Conservation (phyloP, 2,113 vertebrate species). For the Bostrychus sinensis region DNA sequence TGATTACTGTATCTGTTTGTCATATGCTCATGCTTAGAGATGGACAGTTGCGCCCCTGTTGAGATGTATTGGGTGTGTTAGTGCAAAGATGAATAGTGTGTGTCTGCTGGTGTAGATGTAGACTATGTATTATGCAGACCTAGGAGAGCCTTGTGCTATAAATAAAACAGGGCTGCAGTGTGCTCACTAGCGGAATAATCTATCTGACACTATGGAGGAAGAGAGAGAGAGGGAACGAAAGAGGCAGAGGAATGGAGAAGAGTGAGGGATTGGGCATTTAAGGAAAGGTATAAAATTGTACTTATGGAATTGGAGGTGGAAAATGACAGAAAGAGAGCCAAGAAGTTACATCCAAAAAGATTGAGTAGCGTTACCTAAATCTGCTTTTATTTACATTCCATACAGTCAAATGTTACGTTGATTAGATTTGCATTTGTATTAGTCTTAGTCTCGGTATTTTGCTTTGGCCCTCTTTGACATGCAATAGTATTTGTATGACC, state of each 20-base stretch:
- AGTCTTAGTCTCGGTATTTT: too few relatives aligned
- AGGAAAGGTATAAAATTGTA: slow-evolving; percentile 24
- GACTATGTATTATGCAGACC: slow-evolving; percentile 77
- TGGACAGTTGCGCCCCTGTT: slow-evolving; percentile 24
- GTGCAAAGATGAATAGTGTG: slow-evolving; percentile 35
- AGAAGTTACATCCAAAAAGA: neutral
- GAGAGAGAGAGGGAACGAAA: slow-evolving; percentile 34
- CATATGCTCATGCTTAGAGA: slow-evolving; percentile 32
- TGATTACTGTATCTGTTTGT: slow-evolving; percentile 22
- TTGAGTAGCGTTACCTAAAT: too few relatives aligned
- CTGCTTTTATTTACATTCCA: too few relatives aligned
- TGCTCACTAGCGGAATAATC: slow-evolving; percentile 77
- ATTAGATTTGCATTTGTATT: neutral
- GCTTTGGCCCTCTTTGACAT: too few relatives aligned
- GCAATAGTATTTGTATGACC: neutral
- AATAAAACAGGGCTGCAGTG: slow-evolving; percentile 77
- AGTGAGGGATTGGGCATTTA: slow-evolving; percentile 14
- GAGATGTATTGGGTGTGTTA: slow-evolving; percentile 20
- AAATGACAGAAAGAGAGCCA: neutral
- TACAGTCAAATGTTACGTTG: neutral
- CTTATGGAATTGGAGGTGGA: neutral
- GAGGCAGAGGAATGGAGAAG: slow-evolving; percentile 21
- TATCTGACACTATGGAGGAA: slow-evolving; percentile 75
- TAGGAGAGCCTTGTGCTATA: slow-evolving; percentile 76
- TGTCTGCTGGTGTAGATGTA: slow-evolving; percentile 42